Evolutionary conservation across 2,113 vertebrate species (phyloP).

Genomic region (Austrofundulus limnaeus): DNA sequence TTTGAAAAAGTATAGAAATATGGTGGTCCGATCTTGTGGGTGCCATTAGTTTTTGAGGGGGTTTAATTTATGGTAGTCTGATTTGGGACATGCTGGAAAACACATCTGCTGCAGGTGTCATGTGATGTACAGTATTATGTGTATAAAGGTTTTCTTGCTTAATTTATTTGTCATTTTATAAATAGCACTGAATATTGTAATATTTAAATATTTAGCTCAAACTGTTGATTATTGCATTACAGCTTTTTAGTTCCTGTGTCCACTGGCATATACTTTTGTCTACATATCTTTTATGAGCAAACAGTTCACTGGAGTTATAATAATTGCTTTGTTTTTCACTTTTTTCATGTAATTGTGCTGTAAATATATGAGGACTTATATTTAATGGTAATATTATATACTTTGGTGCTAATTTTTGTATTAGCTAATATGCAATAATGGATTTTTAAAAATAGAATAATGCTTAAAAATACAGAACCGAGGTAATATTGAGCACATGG

Average conservation of each 20-base stretch:
- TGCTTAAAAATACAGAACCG: no score
- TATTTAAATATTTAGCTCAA: constrained; percentile 67
- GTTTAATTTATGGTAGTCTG: constrained; percentile 62
- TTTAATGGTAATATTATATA: neutral
- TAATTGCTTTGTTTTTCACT: constrained; percentile 17
- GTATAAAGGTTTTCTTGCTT: constrained; percentile 88
- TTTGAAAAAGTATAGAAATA: constrained; percentile 98
- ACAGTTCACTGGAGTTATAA: constrained; percentile 63
- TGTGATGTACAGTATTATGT: constrained; percentile 94
- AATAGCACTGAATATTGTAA: constrained; percentile 84
- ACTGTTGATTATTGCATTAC: constrained; percentile 47
- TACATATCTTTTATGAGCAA: constrained; percentile 42
- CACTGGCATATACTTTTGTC: constrained; percentile 64
- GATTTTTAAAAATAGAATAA: neutral
- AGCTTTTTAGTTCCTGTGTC: constrained; percentile 55
- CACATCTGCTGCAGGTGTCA: constrained; percentile 76
- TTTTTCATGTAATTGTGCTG: constrained; percentile 8
- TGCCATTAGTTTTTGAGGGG: constrained; percentile 83
- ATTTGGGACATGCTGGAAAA: constrained; percentile 64
- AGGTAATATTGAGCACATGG: neutral
- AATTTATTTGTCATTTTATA: constrained; percentile 92
- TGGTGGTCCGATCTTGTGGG: constrained; percentile 98
- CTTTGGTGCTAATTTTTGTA: constrained; percentile 1
- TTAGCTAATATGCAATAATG: neutral
- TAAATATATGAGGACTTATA: constrained; percentile 8